Conservation (phyloP, 2,888 invertebrate genomes). For the Bursaphelenchus okinawaensis region DNA sequence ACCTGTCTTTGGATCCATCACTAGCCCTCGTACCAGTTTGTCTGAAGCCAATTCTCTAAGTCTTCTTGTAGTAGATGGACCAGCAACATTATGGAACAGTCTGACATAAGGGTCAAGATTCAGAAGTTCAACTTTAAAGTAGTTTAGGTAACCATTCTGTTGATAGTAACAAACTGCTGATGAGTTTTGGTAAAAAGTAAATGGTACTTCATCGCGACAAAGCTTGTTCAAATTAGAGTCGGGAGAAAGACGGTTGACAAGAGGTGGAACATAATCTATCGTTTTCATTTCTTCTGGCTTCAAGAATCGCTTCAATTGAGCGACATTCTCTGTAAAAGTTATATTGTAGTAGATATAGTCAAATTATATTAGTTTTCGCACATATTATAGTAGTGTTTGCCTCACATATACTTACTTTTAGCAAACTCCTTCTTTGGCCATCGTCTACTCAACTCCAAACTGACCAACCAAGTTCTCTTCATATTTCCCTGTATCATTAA, state of each 20-base stretch:
- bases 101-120: neutral
- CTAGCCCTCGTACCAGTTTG: neutral
- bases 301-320: neutral
- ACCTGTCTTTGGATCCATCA: neutral
- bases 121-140: neutral
- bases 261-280: neutral
- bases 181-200: neutral
- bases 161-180: neutral
- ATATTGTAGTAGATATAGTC: neutral
- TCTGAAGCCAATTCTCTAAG: neutral
- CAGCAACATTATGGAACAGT: neutral
- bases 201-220: neutral
- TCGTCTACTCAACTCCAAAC: neutral
- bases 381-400: neutral
- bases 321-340: neutral
- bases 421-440: neutral
- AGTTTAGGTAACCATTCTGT: neutral
- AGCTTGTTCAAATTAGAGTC: neutral
- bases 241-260: neutral
- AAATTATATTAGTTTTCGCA: neutral
- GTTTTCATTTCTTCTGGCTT: neutral
- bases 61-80: neutral
- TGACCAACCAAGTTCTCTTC: neutral
- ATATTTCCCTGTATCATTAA: neutral
- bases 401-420: neutral